Evolutionary conservation across 2,113 vertebrate species (phyloP).

Genomic region (Reinhardtius hippoglossoides): DNA sequence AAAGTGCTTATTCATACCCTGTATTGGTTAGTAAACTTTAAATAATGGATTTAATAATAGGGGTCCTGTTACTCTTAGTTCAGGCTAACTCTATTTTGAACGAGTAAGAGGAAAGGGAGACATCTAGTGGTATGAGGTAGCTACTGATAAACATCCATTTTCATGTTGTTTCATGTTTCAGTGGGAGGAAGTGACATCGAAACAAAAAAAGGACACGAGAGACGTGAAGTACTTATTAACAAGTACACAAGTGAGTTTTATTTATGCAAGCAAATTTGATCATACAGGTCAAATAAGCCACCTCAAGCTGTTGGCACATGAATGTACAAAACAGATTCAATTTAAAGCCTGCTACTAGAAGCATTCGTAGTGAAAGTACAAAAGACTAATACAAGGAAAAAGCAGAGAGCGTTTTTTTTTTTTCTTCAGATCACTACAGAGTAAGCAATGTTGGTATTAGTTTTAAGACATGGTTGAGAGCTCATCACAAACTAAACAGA

Average conservation of each 20-base stretch:
- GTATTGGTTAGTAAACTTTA: no score
- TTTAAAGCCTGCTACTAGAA: slow-evolving; percentile 94
- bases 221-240: slow-evolving; percentile 76
- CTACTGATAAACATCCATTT: not conserved
- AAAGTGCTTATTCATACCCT: no score
- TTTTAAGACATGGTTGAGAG: slow-evolving; percentile 90
- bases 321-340: slow-evolving; percentile 99
- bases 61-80: no score
- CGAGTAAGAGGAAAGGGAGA: slow-evolving; percentile 11
- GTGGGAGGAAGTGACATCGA: not conserved
- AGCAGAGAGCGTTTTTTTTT: slow-evolving; percentile 83
- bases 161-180: not conserved
- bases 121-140: slow-evolving; percentile 40
- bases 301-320: slow-evolving; percentile 99
- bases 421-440: slow-evolving; percentile 64
- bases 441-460: slow-evolving; percentile 86
- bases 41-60: no score
- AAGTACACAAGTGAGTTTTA: slow-evolving; percentile 99
- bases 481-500: slow-evolving; percentile 94
- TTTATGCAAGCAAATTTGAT: slow-evolving; percentile 99
- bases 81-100: not conserved
- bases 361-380: slow-evolving; percentile 98
- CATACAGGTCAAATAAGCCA: slow-evolving; percentile 99
- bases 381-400: slow-evolving; percentile 94
- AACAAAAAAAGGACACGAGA: slow-evolving; percentile 42